Conservation (phyloP, 2,113 vertebrate species). For the Lasiurus cinereus region DNA sequence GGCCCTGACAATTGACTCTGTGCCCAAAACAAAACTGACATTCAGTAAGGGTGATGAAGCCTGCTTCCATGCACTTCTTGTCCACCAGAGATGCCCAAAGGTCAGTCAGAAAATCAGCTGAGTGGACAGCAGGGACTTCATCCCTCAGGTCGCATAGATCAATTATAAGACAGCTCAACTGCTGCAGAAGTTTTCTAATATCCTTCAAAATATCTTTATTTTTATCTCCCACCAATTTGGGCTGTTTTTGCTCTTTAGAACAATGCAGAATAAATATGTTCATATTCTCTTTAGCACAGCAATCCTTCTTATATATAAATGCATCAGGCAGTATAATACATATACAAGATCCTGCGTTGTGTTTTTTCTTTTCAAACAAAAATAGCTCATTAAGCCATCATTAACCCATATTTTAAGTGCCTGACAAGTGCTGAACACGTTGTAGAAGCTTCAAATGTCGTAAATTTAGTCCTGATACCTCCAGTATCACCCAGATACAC, state of each 20-base stretch:
- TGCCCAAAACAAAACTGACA: neutral
- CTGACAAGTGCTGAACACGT: neutral
- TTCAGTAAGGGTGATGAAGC: neutral
- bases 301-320: neutral
- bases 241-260: neutral
- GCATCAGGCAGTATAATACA: neutral
- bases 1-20: neutral
- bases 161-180: neutral
- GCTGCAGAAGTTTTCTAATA: neutral
- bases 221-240: neutral
- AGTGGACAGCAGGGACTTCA: accelerated
- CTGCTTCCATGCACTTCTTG: accelerated
- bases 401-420: conserved; percentile 8
- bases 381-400: neutral
- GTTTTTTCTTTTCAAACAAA: neutral
- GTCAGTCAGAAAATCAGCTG: neutral
- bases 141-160: too few species aligned
- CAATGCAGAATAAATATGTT: neutral
- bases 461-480: neutral
- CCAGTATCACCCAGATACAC: neutral
- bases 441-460: neutral
- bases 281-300: neutral
- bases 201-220: neutral
- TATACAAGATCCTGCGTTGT: neutral
- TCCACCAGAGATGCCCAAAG: accelerated